Evolutionary conservation across 1,140 invertebrate genomes (phyloP), one percentile per base, ranked within the genome.

Genomic region (Camponotus pennsylvanicus): DNA sequence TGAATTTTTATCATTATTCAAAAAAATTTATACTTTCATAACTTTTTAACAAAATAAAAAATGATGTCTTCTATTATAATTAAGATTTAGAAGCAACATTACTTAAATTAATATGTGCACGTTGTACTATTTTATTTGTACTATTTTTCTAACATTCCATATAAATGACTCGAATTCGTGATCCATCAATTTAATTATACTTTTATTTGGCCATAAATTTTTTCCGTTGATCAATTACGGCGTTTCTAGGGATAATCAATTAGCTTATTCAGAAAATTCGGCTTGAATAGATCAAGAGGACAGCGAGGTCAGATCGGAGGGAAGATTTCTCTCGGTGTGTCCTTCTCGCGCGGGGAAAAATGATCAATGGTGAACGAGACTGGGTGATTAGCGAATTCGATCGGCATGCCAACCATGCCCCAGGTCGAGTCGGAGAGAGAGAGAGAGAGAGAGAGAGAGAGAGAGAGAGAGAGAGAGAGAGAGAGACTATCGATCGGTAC

Each of bases 401-500:
- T 90, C 89, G 82, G 57, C 61, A 64, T 77, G 82, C 63, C 69
- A 79, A 8, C 77, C 49, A 63, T 69, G 89, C 73, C 85, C 61
- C 78, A 52, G 78, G 66, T 89, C 77, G 80, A 80, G 88, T 57
- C 75, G 59, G 64, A 15, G 15, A 21, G 69, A 27, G 27, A 27
- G 1, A 27, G 0, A 27, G 27, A 27, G 27, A 27, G 27, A 27
- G 27, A 27, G 27, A 27, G 27, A 27, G 27, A 27, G 27, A 52
- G 83, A 88, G 27, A 27, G 1, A 27, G 0, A 27, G 27, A 27
- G 27, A 27, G 27, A 27, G 27, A 27, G 27, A 27, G 27, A 27
- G 27, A 27, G 27, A 52, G 83, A 88, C 89, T 93, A 93, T 93
- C 92, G 92, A 93, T 93, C 91, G 89, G 88, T 78, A 79, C 88